Conservation (phyloP, 64 coral and sea anemone genomes). For the Trachythela sp. region DNA sequence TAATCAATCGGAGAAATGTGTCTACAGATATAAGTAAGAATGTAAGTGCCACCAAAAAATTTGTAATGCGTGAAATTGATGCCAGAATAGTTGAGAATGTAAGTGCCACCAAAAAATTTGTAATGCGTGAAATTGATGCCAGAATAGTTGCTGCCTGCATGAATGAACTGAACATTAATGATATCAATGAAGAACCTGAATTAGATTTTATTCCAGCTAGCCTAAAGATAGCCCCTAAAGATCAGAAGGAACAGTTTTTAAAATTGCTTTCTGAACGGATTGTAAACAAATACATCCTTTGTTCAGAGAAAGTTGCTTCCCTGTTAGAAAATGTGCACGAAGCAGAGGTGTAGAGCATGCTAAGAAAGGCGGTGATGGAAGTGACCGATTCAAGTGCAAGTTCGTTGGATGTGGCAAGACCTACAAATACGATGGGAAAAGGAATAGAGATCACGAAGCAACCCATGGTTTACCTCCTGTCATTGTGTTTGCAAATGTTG, state of each 20-base stretch:
- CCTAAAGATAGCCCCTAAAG: background rate
- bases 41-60: background rate
- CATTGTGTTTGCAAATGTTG: background rate
- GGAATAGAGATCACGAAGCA: slow-evolving; percentile 7
- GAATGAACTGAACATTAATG: background rate
- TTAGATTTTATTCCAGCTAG: background rate
- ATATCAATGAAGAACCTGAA: background rate
- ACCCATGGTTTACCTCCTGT: background rate
- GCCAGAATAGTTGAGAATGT: no score
- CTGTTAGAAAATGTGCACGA: background rate
- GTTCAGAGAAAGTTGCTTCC: background rate
- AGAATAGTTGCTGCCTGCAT: slow-evolving; percentile 1
- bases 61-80: background rate
- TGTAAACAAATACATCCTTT: slow-evolving; percentile 2
- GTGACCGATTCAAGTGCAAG: background rate
- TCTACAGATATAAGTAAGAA: background rate
- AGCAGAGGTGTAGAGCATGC: background rate
- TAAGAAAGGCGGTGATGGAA: no score
- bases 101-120: background rate
- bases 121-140: background rate
- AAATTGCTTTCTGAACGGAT: background rate
- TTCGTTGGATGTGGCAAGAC: background rate
- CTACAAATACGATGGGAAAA: background rate
- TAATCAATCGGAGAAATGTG: background rate
- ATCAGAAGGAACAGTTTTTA: background rate